phyloP scores from a whole-genome alignment of 23 tunicate genomes.

The Phallusia fumigata region DNA sequence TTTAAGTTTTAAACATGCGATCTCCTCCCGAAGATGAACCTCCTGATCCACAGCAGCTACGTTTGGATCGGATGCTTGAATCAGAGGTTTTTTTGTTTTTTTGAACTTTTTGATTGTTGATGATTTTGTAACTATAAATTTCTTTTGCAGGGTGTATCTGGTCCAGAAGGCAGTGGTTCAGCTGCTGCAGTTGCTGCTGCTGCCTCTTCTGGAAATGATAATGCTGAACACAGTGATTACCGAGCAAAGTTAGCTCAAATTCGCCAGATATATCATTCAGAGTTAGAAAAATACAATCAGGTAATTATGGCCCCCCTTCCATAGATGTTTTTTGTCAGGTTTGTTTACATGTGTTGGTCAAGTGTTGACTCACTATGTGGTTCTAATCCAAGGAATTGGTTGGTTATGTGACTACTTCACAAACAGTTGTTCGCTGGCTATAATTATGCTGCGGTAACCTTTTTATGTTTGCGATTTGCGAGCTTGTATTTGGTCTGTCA shows the following conservation, averaged over 20 bases:
- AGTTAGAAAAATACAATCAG: constrained; percentile 98
- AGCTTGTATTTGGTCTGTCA: no score
- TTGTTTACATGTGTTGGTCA: no score
- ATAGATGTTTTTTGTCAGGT: no score
- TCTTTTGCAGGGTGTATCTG: constrained; percentile 72
- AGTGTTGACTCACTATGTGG: no score
- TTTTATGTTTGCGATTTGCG: no score
- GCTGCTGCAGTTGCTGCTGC: constrained; percentile 98
- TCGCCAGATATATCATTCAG: constrained; percentile 94
- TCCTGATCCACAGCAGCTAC: constrained; percentile 96
- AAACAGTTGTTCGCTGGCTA: no score
- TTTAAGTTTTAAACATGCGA: constrained; percentile 72
- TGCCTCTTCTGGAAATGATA: constrained; percentile 94
- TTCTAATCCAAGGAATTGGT: no score
- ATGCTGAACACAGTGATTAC: constrained; percentile 97
- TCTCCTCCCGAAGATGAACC: constrained; percentile 95
- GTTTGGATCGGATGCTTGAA: constrained; percentile 97
- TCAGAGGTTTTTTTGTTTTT: constrained; percentile 65
- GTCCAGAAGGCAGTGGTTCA: constrained; percentile 91
- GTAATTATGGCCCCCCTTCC: constrained; percentile 39
- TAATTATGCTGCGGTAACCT: no score
- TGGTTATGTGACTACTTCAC: no score
- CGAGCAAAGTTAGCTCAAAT: constrained; percentile 92
- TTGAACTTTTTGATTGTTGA: no score
- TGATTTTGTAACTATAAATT: background rate